A percentile compares a stretch with the other conserved stretches of the same genome.
phyloP scores from a whole-genome alignment of 2,113 vertebrate genomes.

The Proteles cristata region DNA sequence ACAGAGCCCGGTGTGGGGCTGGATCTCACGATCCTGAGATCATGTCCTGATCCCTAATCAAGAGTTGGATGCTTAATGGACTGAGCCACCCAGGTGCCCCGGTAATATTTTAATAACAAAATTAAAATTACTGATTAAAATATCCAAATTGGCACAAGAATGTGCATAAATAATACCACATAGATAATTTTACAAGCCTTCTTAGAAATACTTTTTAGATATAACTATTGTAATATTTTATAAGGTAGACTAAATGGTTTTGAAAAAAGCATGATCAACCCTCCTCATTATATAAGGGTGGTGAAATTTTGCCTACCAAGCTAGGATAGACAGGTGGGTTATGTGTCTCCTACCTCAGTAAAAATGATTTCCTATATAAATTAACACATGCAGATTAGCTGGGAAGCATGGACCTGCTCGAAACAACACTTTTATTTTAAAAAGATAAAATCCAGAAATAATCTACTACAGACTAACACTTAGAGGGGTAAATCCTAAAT shows the following conservation, averaged over 20 bases:
- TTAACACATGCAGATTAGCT: not conserved
- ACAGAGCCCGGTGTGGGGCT: too few species aligned
- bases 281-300: not conserved
- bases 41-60: too few species aligned
- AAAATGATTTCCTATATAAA: not conserved
- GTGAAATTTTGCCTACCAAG: not conserved
- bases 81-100: too few species aligned
- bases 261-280: not conserved
- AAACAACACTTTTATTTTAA: not conserved
- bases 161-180: not conserved
- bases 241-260: not conserved
- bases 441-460: not conserved
- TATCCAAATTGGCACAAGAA: not conserved
- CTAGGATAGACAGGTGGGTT: not conserved
- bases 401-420: not conserved
- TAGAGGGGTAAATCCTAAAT: not conserved
- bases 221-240: not conserved
- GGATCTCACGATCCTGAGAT: too few species aligned
- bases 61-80: too few species aligned
- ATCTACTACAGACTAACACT: not conserved
- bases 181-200: not conserved
- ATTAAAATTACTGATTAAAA: not conserved
- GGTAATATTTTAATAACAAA: not conserved
- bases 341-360: not conserved
- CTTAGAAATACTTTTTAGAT: not conserved